Conservation (phyloP, 2,888 invertebrate genomes). For the Pandemis heparana region DNA sequence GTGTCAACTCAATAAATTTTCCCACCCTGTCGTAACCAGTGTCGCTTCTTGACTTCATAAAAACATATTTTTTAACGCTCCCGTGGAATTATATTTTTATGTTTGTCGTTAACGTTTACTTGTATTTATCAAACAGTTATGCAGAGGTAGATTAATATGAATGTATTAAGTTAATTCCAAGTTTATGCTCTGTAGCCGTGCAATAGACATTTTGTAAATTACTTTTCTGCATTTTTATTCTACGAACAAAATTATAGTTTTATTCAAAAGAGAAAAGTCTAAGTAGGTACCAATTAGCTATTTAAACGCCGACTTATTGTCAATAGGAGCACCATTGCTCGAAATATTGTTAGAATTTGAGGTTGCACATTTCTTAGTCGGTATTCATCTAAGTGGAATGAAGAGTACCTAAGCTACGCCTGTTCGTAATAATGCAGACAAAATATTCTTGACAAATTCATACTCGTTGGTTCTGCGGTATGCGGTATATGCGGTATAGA, state of each 20-base stretch:
- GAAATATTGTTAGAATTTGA: not conserved
- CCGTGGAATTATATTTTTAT: not conserved
- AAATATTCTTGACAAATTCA: no score
- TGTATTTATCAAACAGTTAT: not conserved
- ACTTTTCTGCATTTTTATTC: conserved; percentile 15
- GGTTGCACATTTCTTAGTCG: not conserved
- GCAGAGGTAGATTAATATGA: not conserved
- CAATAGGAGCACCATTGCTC: not conserved
- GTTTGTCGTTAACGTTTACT: not conserved
- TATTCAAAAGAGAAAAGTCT: conserved; percentile 3
- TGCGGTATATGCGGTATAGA: no score
- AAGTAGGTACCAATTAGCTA: not conserved
- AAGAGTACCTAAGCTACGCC: not conserved
- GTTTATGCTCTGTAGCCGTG: not conserved
- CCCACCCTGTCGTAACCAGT: conserved; percentile 29
- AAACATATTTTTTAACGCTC: conserved; percentile 21
- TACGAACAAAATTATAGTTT: conserved; percentile 18
- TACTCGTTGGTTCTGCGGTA: no score
- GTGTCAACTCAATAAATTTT: conserved; percentile 38
- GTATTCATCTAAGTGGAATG: not conserved
- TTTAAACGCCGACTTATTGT: conserved; percentile 1
- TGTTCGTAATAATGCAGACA: no score
- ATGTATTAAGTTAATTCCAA: not conserved
- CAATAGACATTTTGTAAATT: conserved; percentile 15
- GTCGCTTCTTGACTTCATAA: conserved; percentile 28